Evolutionary conservation across 2,888 invertebrate species (phyloP).

Genomic region (Apeira syringaria): DNA sequence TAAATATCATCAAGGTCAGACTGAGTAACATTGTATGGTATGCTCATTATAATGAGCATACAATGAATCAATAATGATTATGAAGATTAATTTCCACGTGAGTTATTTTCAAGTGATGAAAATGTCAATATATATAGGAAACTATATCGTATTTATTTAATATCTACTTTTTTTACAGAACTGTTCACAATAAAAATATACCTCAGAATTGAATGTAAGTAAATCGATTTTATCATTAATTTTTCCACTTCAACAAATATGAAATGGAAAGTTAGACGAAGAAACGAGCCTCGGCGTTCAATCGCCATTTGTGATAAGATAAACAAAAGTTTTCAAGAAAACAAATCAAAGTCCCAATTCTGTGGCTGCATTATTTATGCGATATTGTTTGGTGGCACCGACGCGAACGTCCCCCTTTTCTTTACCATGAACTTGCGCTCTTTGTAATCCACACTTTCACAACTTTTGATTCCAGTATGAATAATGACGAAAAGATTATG

Average conservation of each 20-base stretch:
- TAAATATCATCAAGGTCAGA: too few relatives aligned
- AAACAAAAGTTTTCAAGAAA: conserved; percentile 80
- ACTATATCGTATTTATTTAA: too few relatives aligned
- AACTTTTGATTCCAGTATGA: conserved; percentile 59
- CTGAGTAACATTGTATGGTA: too few relatives aligned
- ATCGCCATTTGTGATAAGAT: conserved; percentile 57
- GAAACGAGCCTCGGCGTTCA: conserved; percentile 51
- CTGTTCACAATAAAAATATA: too few relatives aligned
- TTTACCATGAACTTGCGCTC: conserved; percentile 65
- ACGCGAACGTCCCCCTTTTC: conserved; percentile 72
- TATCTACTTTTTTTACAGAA: too few relatives aligned
- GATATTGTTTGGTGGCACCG: conserved; percentile 75
- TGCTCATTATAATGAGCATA: too few relatives aligned
- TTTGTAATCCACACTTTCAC: conserved; percentile 61
- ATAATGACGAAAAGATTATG: conserved; percentile 28
- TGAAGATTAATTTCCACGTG: too few relatives aligned
- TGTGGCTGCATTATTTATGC: conserved; percentile 80
- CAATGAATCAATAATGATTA: too few relatives aligned
- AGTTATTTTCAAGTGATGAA: too few relatives aligned
- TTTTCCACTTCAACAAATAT: conserved; percentile 52
- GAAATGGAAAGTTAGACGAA: conserved; percentile 42
- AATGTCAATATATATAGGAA: too few relatives aligned
- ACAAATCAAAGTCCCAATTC: conserved; percentile 83
- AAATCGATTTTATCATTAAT: conserved; percentile 33
- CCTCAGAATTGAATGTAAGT: too few relatives aligned